Evolutionary conservation across 2,888 invertebrate genomes (phyloP), one percentile per base, ranked within the genome.

Genomic region (Cryptus armator): DNA sequence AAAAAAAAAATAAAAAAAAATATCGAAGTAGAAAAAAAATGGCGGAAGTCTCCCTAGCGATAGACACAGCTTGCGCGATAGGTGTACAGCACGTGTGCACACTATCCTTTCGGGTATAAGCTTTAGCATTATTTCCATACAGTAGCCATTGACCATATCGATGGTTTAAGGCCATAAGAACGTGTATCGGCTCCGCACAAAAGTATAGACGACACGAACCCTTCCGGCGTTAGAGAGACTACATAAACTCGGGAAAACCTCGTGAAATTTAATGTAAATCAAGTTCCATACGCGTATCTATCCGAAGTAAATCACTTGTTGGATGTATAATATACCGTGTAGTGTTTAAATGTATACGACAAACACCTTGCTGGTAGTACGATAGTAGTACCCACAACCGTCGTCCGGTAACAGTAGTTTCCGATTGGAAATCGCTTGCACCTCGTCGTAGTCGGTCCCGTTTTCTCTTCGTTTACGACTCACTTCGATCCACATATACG

Each of bases 201-300:
- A n/a, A n/a, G n/a, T 29, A 32, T 62, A 62, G 29, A 7, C 59
- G 29, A 59, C 12, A 4, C 59, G 37, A n/a, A 62, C 29, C 59
- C 62, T 62, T 62, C n/a, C 14, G 62, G 62, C 62, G 14, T 62
- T 32, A 6, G 62, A 32, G 32, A 14, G 29, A 44, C 68, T 81
- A 75, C 74, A 48, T 53, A 12, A 9, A 79, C 29, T 53, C 51
- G 19, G 37, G 19, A 9, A 37, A 64, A 43, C 81, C 82, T 83
- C 86, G 77, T 80, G 83, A 86, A 84, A 87, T 87, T 85, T 86
- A 86, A 88, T 88, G 89, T 87, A 87, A 89, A 89, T 88, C 86
- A 87, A 87, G 79, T 53, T 66, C 71, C 48, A 62, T 19, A 46
- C 56, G 70, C 67, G 14, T 46, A 68, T 68, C 10, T 24, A 56